Percentiles rank a stretch among this genome's conserved stretches.
These are phyloP conservation scores for Drosophila tropicalis DNA, from an alignment of 1,140 invertebrate species.

Conservation along the genomic window DNA sequence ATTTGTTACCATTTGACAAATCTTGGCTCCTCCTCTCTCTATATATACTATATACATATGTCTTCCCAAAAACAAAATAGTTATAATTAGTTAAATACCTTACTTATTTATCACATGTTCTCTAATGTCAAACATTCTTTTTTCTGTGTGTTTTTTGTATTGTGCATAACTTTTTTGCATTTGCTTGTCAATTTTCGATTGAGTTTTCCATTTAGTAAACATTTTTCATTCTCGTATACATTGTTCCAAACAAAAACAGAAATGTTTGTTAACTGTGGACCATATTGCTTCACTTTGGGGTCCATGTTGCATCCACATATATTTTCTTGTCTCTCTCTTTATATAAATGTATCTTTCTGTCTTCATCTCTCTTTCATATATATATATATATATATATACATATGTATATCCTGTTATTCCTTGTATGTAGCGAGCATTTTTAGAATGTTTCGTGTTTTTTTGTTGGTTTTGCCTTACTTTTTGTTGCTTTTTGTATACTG, in stretches of 20 bases:
- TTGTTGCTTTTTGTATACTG: constrained; percentile 20
- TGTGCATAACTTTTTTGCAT: constrained; percentile 53
- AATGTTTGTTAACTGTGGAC: constrained; percentile 31
- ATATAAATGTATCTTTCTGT: constrained; percentile 35
- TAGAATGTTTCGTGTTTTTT: constrained; percentile 40
- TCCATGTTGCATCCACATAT: constrained; percentile 44
- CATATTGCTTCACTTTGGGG: too few species aligned
- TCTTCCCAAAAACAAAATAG: too few species aligned
- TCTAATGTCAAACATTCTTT: constrained; percentile 21
- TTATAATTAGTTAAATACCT: too few species aligned
- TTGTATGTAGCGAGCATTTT: constrained; percentile 35
- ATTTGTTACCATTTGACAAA: constrained; percentile 17
- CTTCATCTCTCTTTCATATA: constrained; percentile 21
- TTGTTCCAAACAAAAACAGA: too few species aligned
- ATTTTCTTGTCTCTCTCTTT: constrained; percentile 24
- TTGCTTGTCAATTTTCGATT: constrained; percentile 58
- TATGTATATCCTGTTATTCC: not conserved
- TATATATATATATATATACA: constrained; percentile 17
- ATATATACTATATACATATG: constrained; percentile 15
- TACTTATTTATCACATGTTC: constrained; percentile 1
- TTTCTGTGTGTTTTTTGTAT: constrained; percentile 18
- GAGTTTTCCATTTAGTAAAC: constrained; percentile 27
- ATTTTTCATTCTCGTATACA: too few species aligned
- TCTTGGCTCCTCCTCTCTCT: constrained; percentile 7
- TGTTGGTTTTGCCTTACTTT: constrained; percentile 2